Percentiles rank a stretch among this genome's conserved stretches.
Conservation (phyloP, 2,797 vertebrate genomes). For the Dicrostonyx torquatus region DNA sequence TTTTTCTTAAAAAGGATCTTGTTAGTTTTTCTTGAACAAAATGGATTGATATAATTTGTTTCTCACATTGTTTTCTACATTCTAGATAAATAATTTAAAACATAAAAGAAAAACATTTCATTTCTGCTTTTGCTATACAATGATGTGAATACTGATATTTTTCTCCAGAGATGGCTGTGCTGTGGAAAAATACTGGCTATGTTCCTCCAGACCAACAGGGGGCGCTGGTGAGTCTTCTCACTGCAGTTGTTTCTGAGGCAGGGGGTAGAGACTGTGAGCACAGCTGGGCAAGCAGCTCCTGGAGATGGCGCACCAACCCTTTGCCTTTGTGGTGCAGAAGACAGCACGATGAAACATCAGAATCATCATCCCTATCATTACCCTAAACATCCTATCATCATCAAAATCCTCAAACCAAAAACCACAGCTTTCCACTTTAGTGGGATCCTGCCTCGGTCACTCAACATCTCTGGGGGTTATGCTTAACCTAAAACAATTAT, state of each 20-base stretch:
- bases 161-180: neutral
- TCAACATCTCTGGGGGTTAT: constrained; percentile 29
- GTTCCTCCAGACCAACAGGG: neutral
- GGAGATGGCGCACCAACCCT: neutral
- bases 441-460: neutral
- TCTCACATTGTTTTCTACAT: constrained; percentile 7
- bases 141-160: neutral
- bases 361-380: neutral
- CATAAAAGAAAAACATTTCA: neutral
- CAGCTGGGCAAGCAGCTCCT: accelerated
- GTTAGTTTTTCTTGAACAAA: constrained; percentile 18
- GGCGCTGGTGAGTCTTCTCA: neutral
- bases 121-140: neutral
- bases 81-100: constrained; percentile 5
- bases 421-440: neutral
- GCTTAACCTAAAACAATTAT: neutral
- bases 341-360: neutral
- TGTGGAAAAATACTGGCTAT: neutral
- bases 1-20: neutral
- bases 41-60: neutral
- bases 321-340: neutral
- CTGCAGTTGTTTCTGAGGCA: neutral
- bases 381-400: no score
- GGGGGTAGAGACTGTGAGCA: neutral
- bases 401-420: neutral